Conservation (phyloP, 2,113 vertebrate genomes). For the Egretta garzetta region DNA sequence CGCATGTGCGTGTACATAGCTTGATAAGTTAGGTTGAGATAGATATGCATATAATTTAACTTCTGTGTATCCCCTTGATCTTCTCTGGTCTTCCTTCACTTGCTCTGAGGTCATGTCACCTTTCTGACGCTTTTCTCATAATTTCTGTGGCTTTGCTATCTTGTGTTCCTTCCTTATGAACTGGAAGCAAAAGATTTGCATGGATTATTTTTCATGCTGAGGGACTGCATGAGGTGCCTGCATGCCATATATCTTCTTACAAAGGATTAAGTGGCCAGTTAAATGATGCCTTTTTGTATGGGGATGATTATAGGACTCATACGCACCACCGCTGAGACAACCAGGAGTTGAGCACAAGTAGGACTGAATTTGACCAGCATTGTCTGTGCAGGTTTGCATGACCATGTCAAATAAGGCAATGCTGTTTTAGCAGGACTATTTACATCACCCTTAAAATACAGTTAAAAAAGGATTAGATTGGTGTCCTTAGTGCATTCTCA, state of each 20-base stretch:
- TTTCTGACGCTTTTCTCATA: background rate
- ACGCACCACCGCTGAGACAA: background rate
- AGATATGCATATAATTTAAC: background rate
- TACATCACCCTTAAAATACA: background rate
- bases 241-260: background rate
- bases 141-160: background rate
- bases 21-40: background rate
- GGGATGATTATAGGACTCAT: background rate
- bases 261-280: background rate
- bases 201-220: background rate
- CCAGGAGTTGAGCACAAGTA: background rate
- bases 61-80: background rate
- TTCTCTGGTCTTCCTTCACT: background rate
- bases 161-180: background rate
- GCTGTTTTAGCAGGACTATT: background rate
- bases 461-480: background rate
- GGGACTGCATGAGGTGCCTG: background rate
- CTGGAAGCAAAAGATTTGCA: background rate
- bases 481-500: background rate
- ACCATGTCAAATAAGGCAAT: background rate
- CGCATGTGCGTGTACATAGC: fast-evolving
- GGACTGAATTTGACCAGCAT: background rate
- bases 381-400: background rate
- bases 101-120: background rate
- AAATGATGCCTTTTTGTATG: background rate